Base-by-base conservation (phyloP, 2,797 vertebrate species). In the Sebastes diploproa region DNA sequence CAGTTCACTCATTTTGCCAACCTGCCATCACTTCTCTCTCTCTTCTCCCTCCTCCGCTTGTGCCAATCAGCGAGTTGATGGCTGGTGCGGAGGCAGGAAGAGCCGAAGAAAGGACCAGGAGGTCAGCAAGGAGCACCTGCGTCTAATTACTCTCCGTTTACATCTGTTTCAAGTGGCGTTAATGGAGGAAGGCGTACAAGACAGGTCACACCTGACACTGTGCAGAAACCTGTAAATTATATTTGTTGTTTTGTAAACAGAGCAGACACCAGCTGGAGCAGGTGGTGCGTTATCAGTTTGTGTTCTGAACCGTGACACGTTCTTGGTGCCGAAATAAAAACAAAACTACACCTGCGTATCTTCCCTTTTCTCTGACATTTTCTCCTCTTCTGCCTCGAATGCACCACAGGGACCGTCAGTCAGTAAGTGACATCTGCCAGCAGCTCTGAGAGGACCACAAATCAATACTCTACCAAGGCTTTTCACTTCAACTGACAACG, bases 381-480 rank as follows among this genome's bases (percentile, higher is more conserved):
- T 38, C 14, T 30, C 20, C 30, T 61, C 27, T 13, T 59, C 5
- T 54, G 22, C 68, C 46, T 71, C 16, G 61, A 81, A 78, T 16
- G 4, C 72, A 78, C 74, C 74, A 27, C 75, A 18, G 78, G 63
- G 79, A 84, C 68, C 10, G 16, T 62, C 72, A 30, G 58, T 23
- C 65, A 69, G 61, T 27, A 34, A 64, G 20, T 75, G 81, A 87
- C 78, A 78, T 75, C 68, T 78, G 83, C 59, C 71, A 84, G 70
- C 78, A 77, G 25, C 76, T 79, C 59, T 32, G 36, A 75, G 70
- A 80, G 25, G 36, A 79, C 75, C 77, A 80, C 82, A 78, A 7
- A 89, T 86, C 89, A 79, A 86, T 86, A 77, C n/a, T 52, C 32
- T 12, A 50, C 50, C 46, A 72, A 65, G 50, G 34, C 18, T 61